Evolutionary conservation across 2,888 invertebrate genomes (phyloP).

Genomic region (Serrognathus titanus): DNA sequence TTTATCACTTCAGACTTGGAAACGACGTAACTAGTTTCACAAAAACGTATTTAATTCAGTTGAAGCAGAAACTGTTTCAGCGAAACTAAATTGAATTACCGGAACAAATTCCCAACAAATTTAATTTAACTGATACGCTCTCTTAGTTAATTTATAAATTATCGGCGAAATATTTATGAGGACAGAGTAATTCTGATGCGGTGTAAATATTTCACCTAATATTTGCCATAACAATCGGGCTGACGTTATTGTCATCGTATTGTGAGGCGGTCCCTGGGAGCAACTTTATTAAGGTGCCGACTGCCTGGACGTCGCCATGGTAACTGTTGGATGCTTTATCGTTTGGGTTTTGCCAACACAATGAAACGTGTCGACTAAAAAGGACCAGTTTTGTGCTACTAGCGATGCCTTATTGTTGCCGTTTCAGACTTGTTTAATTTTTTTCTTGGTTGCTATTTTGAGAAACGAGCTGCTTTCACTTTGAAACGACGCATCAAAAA

Average conservation of each 20-base stretch:
- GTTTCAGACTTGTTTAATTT: too few relatives aligned
- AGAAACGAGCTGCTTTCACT: too few relatives aligned
- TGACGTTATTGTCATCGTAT: constrained; percentile 33
- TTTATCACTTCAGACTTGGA: too few relatives aligned
- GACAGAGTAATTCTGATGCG: not conserved
- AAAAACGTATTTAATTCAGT: constrained; percentile 19
- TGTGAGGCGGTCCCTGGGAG: constrained; percentile 27
- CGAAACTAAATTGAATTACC: constrained; percentile 2
- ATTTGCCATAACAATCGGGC: constrained; percentile 36
- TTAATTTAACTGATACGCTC: constrained; percentile 18
- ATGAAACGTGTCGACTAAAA: not conserved
- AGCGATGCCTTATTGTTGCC: too few relatives aligned
- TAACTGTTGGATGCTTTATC: constrained; percentile 29
- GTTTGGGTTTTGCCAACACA: constrained; percentile 26
- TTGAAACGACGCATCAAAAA: too few relatives aligned
- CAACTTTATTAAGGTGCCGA: constrained; percentile 38
- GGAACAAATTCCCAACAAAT: constrained; percentile 17
- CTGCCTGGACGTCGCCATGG: constrained; percentile 33
- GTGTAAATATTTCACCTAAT: constrained; percentile 21
- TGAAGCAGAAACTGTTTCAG: constrained; percentile 16
- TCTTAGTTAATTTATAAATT: not conserved
- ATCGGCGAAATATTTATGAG: not conserved
- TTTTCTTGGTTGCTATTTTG: too few relatives aligned
- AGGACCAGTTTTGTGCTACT: too few relatives aligned
- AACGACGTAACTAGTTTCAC: not conserved